A percentile compares a stretch with the other conserved stretches of the same genome.
phyloP scores from a whole-genome alignment of 2,888 invertebrate species.

The Drosophila anceps region DNA sequence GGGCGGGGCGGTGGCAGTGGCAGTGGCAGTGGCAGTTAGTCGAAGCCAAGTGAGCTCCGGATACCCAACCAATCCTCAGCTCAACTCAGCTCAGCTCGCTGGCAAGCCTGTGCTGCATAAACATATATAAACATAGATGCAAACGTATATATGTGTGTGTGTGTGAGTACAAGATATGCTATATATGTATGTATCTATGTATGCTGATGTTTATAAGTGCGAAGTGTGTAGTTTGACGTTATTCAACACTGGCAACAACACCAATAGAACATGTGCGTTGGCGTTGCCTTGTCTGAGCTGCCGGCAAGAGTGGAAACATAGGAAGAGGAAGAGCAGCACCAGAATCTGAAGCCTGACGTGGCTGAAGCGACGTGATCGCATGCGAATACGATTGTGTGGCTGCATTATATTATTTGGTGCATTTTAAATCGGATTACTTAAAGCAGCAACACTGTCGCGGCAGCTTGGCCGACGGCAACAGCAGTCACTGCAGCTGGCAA shows the following conservation, averaged over 20 bases:
- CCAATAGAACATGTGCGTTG: conserved; percentile 21
- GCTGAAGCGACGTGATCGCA: conserved; percentile 68
- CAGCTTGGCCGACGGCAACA: conserved; percentile 42
- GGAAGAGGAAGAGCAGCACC: not conserved
- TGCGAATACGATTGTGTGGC: conserved; percentile 71
- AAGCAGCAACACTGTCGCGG: conserved; percentile 57
- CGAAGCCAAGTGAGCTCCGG: conserved; percentile 32
- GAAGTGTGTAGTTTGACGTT: conserved; percentile 66
- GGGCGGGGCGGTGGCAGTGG: conserved; percentile 2
- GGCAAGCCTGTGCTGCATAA: conserved; percentile 24
- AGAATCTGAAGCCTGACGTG: conserved; percentile 11
- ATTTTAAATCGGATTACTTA: conserved; percentile 79
- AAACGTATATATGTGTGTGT: not conserved
- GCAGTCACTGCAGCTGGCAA: conserved; percentile 6
- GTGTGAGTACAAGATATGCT: not conserved
- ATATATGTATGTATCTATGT: not conserved
- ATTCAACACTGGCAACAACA: conserved; percentile 62
- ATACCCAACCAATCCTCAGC: conserved; percentile 26
- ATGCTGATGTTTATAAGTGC: conserved; percentile 41
- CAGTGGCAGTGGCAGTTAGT: conserved; percentile 23
- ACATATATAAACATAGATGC: not conserved
- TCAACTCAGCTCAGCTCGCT: conserved; percentile 34
- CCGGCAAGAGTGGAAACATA: not conserved
- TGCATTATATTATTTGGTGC: conserved; percentile 64
- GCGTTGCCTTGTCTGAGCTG: not conserved